Conservation (phyloP, 2,797 vertebrate genomes). For the Neosalanx taihuensis region DNA sequence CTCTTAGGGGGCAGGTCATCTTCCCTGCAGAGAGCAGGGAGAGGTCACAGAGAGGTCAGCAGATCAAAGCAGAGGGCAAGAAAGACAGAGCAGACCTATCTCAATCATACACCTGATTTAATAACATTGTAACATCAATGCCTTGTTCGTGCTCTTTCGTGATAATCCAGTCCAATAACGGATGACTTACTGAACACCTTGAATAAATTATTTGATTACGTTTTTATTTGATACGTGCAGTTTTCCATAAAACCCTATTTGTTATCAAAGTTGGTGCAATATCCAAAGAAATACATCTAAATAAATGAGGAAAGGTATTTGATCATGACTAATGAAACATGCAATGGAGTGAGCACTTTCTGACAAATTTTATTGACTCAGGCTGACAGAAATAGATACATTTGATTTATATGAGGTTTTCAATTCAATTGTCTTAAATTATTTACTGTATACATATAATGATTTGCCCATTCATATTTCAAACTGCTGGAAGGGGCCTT, state of each 20-base stretch:
- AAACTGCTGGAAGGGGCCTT: not conserved
- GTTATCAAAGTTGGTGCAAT: not conserved
- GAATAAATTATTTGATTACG: too few relatives aligned
- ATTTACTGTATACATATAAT: conserved; percentile 9
- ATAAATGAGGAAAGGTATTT: not conserved
- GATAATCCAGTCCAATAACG: too few relatives aligned
- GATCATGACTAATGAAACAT: not conserved
- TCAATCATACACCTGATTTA: too few relatives aligned
- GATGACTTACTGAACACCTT: too few relatives aligned
- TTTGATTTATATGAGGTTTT: conserved; percentile 1
- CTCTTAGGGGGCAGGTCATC: conserved; percentile 95
- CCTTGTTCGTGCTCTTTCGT: too few relatives aligned
- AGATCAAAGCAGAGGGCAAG: too few relatives aligned
- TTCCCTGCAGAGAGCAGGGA: conserved; percentile 76
- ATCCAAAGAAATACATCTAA: not conserved
- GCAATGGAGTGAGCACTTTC: not conserved
- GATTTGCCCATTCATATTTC: conserved; percentile 19
- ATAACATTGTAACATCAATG: too few relatives aligned
- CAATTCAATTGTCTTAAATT: conserved; percentile 22
- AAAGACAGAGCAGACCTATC: too few relatives aligned
- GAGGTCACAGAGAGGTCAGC: not conserved
- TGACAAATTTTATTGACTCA: not conserved
- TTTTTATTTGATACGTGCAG: too few relatives aligned
- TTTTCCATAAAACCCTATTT: not conserved
- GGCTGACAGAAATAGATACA: not conserved